These are phyloP conservation scores for Parazoanthus swiftii DNA, from an alignment of 92 coral and sea anemone genomes.

Conservation along the genomic window DNA sequence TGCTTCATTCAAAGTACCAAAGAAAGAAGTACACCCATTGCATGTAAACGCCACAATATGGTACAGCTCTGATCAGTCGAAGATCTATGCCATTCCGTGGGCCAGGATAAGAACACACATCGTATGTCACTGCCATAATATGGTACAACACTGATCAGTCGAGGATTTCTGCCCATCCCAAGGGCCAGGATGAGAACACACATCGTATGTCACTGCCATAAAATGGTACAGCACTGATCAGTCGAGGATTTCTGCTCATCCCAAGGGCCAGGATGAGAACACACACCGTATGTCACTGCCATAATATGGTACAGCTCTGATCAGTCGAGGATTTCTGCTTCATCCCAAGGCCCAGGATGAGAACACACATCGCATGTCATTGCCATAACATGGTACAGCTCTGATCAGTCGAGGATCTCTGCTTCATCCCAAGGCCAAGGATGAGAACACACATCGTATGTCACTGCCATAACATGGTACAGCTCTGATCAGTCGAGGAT, in stretches of 20 bases:
- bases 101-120: constrained; percentile 46
- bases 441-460: not conserved
- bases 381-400: no score
- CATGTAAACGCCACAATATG: no score
- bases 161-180: constrained; percentile 88
- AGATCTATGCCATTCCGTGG: constrained; percentile 61
- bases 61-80: no score
- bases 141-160: not conserved
- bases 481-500: constrained; percentile 39
- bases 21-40: no score
- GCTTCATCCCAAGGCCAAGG: constrained; percentile 97
- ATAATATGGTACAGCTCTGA: no score
- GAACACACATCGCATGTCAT: no score
- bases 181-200: constrained; percentile 60
- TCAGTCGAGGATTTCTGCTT: constrained; percentile 65
- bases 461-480: no score
- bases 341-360: constrained; percentile 84
- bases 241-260: constrained; percentile 78
- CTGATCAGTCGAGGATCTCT: constrained; percentile 45
- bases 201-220: no score
- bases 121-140: no score
- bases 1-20: no score
- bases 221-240: not conserved
- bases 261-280: constrained; percentile 73
- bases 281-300: no score